Evolutionary conservation across 2,797 vertebrate genomes (phyloP).

Genomic region (Orestias chungarensis): DNA sequence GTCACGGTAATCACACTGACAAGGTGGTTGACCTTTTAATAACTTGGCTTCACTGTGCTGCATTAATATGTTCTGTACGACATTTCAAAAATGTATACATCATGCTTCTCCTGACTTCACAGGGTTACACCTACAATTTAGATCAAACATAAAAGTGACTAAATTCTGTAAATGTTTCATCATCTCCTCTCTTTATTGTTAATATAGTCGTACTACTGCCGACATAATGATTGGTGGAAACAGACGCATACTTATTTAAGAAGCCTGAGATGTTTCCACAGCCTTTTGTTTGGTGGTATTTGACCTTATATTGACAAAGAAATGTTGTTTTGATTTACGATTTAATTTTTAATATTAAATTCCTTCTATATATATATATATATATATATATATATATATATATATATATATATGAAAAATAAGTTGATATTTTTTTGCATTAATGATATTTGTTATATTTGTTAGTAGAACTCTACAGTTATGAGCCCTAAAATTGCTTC

Average conservation of each 20-base stretch:
- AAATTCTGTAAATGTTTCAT: background rate
- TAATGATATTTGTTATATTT: no score
- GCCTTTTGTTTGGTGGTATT: background rate
- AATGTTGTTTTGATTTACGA: background rate
- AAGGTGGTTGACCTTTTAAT: slow-evolving; percentile 5
- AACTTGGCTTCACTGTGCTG: background rate
- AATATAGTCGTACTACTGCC: background rate
- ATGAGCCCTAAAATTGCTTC: background rate
- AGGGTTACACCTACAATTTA: background rate
- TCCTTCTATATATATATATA: no score
- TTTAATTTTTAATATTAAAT: no score
- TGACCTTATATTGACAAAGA: background rate
- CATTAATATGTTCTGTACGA: background rate
- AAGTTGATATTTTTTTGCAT: no score
- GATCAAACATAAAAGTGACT: background rate
- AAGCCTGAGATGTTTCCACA: no score
- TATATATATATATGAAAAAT: no score
- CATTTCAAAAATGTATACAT: slow-evolving; percentile 1
- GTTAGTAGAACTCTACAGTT: background rate
- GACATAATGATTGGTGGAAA: background rate
- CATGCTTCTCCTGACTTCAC: background rate
- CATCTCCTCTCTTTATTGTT: background rate
- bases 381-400: no score
- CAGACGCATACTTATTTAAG: background rate
- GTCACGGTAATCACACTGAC: background rate